A percentile compares a stretch with the other conserved stretches of the same genome.
Conservation (phyloP, 2,888 invertebrate species). For the Bellardia pandia region DNA sequence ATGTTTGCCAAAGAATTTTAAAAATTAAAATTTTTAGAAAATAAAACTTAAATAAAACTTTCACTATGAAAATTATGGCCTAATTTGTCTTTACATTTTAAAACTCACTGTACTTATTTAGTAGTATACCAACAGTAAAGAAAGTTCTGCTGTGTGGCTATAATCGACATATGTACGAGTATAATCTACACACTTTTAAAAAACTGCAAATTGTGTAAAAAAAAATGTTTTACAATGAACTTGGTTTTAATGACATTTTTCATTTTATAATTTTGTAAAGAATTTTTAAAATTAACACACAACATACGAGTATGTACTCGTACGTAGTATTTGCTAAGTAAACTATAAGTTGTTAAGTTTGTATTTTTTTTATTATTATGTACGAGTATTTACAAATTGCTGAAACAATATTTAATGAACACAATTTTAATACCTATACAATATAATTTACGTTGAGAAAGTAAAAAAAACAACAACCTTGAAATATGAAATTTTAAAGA, state of each 20-base stretch:
- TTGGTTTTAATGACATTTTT: not conserved
- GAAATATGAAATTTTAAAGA: constrained; percentile 5
- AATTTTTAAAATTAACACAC: not conserved
- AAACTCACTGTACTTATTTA: not conserved
- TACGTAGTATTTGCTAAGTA: not conserved
- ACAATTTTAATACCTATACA: not conserved
- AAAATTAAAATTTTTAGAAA: no score
- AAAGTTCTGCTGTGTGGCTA: constrained; percentile 18
- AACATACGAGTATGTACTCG: not conserved
- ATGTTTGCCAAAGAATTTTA: no score
- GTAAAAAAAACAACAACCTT: constrained; percentile 33
- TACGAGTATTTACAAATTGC: not conserved
- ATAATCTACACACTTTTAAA: not conserved
- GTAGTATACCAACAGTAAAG: not conserved
- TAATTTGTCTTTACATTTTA: not conserved
- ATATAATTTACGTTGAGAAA: constrained; percentile 26
- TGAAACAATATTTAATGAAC: constrained; percentile 11
- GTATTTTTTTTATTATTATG: not conserved
- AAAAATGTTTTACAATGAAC: not conserved
- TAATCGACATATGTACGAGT: not conserved
- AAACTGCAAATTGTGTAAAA: not conserved
- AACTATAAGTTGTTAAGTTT: not conserved
- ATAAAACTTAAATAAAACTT: not conserved
- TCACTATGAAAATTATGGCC: not conserved
- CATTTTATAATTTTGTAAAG: not conserved